Evolutionary conservation across 2,797 vertebrate genomes (phyloP).

Genomic region (Epinephelus awoara): DNA sequence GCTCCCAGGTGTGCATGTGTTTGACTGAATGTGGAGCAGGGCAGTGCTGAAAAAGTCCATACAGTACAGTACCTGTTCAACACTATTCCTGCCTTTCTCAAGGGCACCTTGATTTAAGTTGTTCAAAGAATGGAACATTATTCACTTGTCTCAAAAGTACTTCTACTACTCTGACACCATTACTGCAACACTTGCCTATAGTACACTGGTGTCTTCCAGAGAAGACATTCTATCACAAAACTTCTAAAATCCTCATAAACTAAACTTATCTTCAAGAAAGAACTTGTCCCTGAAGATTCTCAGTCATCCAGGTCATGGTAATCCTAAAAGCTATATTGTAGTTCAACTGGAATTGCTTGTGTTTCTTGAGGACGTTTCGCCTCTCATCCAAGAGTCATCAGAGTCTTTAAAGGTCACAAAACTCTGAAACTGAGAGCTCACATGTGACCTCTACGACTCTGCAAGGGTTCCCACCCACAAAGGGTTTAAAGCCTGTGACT

Average conservation of each 20-base stretch:
- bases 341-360: too few relatives aligned
- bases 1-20: not conserved
- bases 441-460: too few relatives aligned
- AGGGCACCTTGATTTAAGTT: not conserved
- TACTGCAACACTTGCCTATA: too few relatives aligned
- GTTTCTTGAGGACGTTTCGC: too few relatives aligned
- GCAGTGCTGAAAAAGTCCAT: conserved; percentile 3
- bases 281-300: too few relatives aligned
- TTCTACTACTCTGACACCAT: not conserved
- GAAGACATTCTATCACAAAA: conserved; percentile 5
- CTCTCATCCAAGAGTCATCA: too few relatives aligned
- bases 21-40: not conserved
- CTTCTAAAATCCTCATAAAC: conserved; percentile 10
- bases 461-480: too few relatives aligned
- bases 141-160: not conserved
- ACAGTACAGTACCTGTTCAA: not conserved
- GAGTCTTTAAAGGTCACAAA: too few relatives aligned
- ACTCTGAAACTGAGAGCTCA: too few relatives aligned
- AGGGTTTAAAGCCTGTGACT: too few relatives aligned
- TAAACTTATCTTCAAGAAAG: not conserved
- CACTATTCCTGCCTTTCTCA: not conserved
- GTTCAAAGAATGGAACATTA: not conserved
- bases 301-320: too few relatives aligned
- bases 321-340: too few relatives aligned
- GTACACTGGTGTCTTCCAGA: not conserved